Base-by-base conservation (phyloP, 1,140 invertebrate species). In the Drosophila chauvacae region DNA sequence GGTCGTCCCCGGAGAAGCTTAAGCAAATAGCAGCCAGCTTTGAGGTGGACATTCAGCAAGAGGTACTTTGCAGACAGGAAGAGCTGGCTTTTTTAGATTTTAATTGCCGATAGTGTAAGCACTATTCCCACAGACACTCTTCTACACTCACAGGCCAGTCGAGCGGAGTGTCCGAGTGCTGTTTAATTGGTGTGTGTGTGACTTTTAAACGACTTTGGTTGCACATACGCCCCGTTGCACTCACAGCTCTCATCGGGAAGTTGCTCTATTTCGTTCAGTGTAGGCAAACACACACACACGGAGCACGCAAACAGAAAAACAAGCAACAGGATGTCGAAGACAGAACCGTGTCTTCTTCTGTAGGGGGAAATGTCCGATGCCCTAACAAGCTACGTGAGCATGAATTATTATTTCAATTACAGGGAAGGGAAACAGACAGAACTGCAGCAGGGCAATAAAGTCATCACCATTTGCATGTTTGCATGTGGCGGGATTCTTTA, bases 81-180 rank as follows among this genome's bases (percentile, higher is more conserved):
- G 69, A 72, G 51, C 69, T 73, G 85, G 45, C 71, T 81, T 81
- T 90, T 87, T 85, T 80, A 90, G 85, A 90, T 90, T 90, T 90
- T 85, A 90, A 90, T 90, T 90, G 88, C 75, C 86, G 85, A 90
- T 90, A 85, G 69, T 78, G 74, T 73, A 64, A 53, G 70, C 76
- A 65, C 53, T 70, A 55, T 55, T 44, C 66, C 60, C 58, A 51
- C 58, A 60, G 18, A 16, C 26, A 48, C 41, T 16, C 47, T 18
- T 57, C 58, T 68, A 69, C 83, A 81, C 63, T 53, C 47, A 37
- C 62, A 48, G 53, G 3, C 10, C 72, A 42, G 62, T 53, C 42
- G 79, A 71, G 35, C 72, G 26, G 51, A 66, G 55, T 68, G 63
- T 79, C 66, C 65, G 76, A 87, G 76, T 82, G 69, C 65, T 61